Evolutionary conservation across 2,888 invertebrate species (phyloP).

Genomic region (Eristalis intricaria): DNA sequence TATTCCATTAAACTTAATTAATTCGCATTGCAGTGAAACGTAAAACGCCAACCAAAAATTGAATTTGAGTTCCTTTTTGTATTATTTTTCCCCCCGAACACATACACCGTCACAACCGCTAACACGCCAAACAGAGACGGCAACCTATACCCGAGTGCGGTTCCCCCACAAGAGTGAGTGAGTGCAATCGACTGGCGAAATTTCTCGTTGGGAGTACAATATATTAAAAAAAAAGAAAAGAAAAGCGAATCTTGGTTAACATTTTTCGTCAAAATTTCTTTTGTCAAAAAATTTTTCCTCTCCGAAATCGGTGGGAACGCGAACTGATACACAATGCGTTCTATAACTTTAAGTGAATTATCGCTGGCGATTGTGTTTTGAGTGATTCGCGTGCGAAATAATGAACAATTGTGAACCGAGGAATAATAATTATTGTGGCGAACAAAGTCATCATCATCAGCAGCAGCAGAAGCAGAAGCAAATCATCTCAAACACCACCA

Average conservation of each 20-base stretch:
- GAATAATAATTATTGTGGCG: conserved; percentile 62
- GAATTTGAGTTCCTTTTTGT: conserved; percentile 36
- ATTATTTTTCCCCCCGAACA: conserved; percentile 30
- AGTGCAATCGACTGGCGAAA: conserved; percentile 49
- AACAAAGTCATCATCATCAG: conserved; percentile 65
- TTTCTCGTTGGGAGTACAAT: conserved; percentile 52
- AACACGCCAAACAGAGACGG: conserved; percentile 49
- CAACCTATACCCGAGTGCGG: not conserved
- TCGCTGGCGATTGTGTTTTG: conserved; percentile 10
- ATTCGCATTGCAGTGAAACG: conserved; percentile 65
- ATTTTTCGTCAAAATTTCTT: conserved; percentile 60
- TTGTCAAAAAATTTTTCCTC: conserved; percentile 53
- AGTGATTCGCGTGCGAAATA: conserved; percentile 57
- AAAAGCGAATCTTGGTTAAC: conserved; percentile 55
- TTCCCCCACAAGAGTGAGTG: conserved; percentile 18
- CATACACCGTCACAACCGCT: conserved; percentile 30
- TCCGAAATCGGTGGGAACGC: conserved; percentile 6
- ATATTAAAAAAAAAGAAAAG: conserved; percentile 11
- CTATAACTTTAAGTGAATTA: conserved; percentile 1
- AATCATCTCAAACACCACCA: conserved; percentile 53
- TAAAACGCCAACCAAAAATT: conserved; percentile 53
- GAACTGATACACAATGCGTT: conserved; percentile 22
- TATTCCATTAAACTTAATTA: conserved; percentile 39
- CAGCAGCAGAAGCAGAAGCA: conserved; percentile 13
- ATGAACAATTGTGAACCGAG: conserved; percentile 60